Evolutionary conservation across 2,888 invertebrate genomes (phyloP).

Genomic region (Drepanosiphum platanoidis): DNA sequence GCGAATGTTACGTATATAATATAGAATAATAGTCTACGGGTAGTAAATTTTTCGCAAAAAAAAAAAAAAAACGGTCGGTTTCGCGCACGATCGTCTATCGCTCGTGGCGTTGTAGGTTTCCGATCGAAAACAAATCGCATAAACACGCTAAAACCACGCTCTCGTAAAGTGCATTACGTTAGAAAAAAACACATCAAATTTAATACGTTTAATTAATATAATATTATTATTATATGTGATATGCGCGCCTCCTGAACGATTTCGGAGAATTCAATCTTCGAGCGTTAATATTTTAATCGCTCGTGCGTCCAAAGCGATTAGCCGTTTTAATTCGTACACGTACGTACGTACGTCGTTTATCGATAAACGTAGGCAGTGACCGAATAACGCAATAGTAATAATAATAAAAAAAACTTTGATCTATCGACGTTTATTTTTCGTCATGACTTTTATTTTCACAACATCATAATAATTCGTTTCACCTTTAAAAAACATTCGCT

Average conservation of each 20-base stretch:
- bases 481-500: background rate
- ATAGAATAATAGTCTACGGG: no score
- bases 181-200: background rate
- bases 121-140: background rate
- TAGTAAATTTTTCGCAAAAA: no score
- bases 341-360: background rate
- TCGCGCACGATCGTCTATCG: background rate
- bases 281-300: background rate
- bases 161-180: background rate
- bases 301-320: background rate
- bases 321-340: background rate
- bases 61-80: no score
- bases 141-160: background rate
- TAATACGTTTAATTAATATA: background rate
- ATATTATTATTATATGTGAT: background rate
- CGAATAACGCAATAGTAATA: background rate
- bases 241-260: background rate
- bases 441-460: background rate
- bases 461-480: background rate
- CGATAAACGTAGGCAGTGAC: background rate
- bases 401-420: background rate
- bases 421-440: background rate
- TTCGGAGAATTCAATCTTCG: no score
- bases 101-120: background rate
- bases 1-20: no score